Percentiles rank a stretch among this genome's conserved stretches.
phyloP scores from a whole-genome alignment of 2,113 vertebrate species.

The Centropristis striata region DNA sequence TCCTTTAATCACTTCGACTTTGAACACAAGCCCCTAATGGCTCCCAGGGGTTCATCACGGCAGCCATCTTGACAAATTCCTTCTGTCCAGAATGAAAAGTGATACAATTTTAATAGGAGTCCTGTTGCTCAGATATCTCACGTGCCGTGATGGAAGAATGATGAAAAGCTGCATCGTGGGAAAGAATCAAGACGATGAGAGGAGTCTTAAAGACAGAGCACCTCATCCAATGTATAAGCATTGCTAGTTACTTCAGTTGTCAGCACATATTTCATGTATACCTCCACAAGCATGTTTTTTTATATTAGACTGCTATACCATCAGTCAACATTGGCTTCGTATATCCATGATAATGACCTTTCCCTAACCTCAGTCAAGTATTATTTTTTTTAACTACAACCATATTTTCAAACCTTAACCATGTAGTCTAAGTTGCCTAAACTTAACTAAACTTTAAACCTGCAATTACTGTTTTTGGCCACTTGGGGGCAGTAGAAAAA shows the following conservation, averaged over 20 bases:
- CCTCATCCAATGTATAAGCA: constrained; percentile 7
- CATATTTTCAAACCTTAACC: neutral
- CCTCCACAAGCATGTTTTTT: no score
- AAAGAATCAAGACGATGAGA: constrained; percentile 31
- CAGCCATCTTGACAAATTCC: constrained; percentile 56
- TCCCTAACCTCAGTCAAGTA: neutral
- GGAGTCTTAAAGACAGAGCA: neutral
- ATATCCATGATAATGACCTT: neutral
- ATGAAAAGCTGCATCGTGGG: constrained; percentile 48
- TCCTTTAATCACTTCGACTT: constrained; percentile 71
- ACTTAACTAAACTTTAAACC: neutral
- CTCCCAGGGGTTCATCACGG: constrained; percentile 45
- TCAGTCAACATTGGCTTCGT: neutral
- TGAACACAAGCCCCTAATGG: constrained; percentile 64
- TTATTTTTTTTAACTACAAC: accelerated
- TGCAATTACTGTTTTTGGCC: neutral
- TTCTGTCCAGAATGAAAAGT: constrained; percentile 19
- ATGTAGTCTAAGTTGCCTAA: neutral
- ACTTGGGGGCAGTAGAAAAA: neutral
- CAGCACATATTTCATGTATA: neutral
- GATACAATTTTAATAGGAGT: constrained; percentile 43
- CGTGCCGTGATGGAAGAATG: constrained; percentile 34
- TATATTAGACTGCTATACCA: no score
- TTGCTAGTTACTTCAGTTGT: neutral
- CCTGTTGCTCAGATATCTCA: constrained; percentile 15